These are phyloP conservation scores for Folsomia manolachei DNA, from an alignment of 2,888 invertebrate species.

Conservation along the genomic window DNA sequence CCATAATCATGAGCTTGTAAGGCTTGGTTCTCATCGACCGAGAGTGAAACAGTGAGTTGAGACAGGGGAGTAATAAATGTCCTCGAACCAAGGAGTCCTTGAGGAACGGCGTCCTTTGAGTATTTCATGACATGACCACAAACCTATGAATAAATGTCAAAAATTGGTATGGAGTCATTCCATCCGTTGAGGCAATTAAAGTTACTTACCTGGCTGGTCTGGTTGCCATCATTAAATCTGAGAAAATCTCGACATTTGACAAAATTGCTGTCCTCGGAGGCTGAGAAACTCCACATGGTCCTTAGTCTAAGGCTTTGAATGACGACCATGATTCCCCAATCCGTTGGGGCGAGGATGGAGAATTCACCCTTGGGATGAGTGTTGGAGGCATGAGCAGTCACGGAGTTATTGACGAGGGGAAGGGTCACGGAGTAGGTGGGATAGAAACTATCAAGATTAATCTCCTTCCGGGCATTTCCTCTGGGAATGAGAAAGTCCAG, in stretches of 20 bases:
- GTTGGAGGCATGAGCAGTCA: constrained; percentile 23
- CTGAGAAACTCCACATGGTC: constrained; percentile 29
- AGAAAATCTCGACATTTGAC: constrained; percentile 34
- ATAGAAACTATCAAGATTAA: constrained; percentile 30
- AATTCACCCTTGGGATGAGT: constrained; percentile 32
- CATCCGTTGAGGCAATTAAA: background rate
- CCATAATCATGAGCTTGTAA: constrained; percentile 27
- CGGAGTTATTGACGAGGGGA: constrained; percentile 31
- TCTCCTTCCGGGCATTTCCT: constrained; percentile 20
- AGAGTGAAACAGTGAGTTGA: constrained; percentile 28
- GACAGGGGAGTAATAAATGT: constrained; percentile 31
- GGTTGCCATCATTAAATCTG: constrained; percentile 28
- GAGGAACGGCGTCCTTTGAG: constrained; percentile 30
- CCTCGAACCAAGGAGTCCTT: constrained; percentile 31
- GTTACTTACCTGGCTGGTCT: constrained; percentile 6
- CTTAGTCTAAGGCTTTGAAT: constrained; percentile 34
- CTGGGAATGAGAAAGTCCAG: background rate
- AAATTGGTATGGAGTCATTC: background rate
- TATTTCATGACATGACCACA: constrained; percentile 39
- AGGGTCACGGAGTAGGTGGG: constrained; percentile 37
- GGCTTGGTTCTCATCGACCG: constrained; percentile 28
- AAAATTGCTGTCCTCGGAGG: constrained; percentile 29
- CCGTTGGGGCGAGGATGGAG: constrained; percentile 23
- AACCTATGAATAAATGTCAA: constrained; percentile 13
- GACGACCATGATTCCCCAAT: constrained; percentile 37